Conservation (phyloP, 1,140 invertebrate genomes). For the Adelges cooleyi region DNA sequence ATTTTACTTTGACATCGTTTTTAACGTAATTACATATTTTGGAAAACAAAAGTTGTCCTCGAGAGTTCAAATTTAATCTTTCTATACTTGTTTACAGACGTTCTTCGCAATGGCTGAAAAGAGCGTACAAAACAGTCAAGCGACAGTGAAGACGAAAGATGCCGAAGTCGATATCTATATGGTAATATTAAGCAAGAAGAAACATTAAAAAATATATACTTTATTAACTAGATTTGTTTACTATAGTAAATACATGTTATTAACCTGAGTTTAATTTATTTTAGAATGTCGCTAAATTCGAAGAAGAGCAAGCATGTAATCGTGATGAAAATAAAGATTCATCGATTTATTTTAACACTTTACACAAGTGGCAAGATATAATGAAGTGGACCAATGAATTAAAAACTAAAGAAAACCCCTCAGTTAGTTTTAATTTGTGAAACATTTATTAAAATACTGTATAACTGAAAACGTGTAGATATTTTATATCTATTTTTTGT, state of each 20-base stretch:
- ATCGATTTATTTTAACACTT: conserved; percentile 11
- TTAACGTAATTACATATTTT: too few species aligned
- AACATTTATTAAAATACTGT: too few species aligned
- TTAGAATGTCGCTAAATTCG: conserved; percentile 1
- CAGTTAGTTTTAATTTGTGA: not conserved
- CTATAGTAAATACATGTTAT: not conserved
- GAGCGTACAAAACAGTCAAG: not conserved
- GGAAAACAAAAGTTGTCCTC: too few species aligned
- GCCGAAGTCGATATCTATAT: not conserved
- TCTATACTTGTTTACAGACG: too few species aligned
- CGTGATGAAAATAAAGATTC: conserved; percentile 12
- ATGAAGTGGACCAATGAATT: conserved; percentile 11
- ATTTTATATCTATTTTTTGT: too few species aligned
- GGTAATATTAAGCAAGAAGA: not conserved
- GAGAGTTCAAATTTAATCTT: too few species aligned
- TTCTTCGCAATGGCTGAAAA: conserved; percentile 4
- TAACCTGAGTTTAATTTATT: not conserved
- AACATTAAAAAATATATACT: not conserved
- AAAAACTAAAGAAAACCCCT: not conserved
- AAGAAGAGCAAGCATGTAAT: conserved; percentile 10
- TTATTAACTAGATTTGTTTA: not conserved
- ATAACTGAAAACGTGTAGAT: too few species aligned
- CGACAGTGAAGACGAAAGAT: not conserved
- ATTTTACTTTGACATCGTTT: too few species aligned
- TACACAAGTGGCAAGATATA: conserved; percentile 21